These are phyloP conservation scores for Trachythela sp. DNA, from an alignment of 64 coral and sea anemone genomes.

Conservation along the genomic window DNA sequence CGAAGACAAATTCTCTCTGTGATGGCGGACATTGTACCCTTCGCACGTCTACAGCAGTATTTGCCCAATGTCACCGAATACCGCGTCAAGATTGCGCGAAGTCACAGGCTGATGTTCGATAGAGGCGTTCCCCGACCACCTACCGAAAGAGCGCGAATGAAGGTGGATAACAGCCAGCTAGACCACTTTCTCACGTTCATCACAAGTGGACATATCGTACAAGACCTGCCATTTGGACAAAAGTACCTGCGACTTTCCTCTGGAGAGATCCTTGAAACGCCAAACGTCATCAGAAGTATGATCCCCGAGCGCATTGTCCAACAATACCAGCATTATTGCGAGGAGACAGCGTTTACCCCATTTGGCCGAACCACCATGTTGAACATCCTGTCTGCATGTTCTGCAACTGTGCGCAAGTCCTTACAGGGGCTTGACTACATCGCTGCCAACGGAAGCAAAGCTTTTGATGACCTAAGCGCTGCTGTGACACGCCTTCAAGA, in stretches of 20 bases:
- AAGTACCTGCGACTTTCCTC: slow-evolving; percentile 2
- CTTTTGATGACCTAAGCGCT: neutral
- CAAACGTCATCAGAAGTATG: neutral
- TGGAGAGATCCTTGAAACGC: slow-evolving; percentile 15
- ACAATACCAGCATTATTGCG: neutral
- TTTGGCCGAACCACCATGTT: neutral
- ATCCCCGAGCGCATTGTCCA: neutral
- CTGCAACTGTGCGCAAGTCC: neutral
- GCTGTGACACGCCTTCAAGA: neutral
- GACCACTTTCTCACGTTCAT: slow-evolving; percentile 11
- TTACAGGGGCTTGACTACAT: neutral
- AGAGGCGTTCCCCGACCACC: neutral
- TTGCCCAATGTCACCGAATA: neutral
- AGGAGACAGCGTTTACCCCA: neutral
- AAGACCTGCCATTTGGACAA: slow-evolving; percentile 12
- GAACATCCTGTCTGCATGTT: neutral
- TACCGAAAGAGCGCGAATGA: neutral
- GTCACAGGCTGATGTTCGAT: neutral
- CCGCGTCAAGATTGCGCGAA: neutral
- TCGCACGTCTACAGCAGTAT: neutral
- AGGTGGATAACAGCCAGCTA: slow-evolving; percentile 9
- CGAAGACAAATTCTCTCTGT: slow-evolving; percentile 13
- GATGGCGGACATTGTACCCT: slow-evolving; percentile 3
- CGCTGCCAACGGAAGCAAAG: neutral
- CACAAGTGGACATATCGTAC: neutral